Conservation (phyloP, 2,797 vertebrate species). For the Poeciliopsis gracilis region DNA sequence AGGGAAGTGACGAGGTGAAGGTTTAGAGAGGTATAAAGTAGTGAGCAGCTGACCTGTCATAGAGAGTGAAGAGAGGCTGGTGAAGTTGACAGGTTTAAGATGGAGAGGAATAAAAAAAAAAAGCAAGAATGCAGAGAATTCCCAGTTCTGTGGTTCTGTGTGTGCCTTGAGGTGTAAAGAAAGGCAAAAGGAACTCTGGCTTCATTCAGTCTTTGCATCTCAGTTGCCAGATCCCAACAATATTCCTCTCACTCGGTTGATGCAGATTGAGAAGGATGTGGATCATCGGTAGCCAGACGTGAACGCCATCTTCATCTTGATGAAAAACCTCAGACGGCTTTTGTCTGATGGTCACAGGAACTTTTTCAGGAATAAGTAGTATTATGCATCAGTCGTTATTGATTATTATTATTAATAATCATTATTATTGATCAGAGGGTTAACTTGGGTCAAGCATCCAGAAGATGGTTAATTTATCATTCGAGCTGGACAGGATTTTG, state of each 20-base stretch:
- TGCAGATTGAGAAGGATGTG: neutral
- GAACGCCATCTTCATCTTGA: neutral
- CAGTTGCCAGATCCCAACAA: neutral
- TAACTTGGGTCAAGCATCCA: no score
- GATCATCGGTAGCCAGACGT: neutral
- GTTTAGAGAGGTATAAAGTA: slow-evolving; percentile 19
- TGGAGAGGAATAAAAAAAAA: slow-evolving; percentile 9
- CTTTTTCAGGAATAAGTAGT: neutral
- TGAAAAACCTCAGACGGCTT: neutral
- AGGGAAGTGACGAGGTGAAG: slow-evolving; percentile 24
- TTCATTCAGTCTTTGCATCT: neutral
- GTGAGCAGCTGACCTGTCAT: slow-evolving; percentile 38
- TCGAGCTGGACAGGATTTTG: neutral
- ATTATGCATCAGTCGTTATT: no score
- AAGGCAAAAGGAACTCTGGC: neutral
- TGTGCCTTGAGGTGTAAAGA: neutral
- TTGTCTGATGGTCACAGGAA: neutral
- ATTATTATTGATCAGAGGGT: no score
- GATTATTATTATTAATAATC: no score
- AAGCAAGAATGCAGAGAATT: neutral
- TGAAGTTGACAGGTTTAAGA: slow-evolving; percentile 28
- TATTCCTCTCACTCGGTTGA: neutral
- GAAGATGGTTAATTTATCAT: neutral
- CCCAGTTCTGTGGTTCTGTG: neutral
- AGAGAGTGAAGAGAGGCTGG: slow-evolving; percentile 26